These are phyloP conservation scores for Stenoptilia bipunctidactyla DNA, from an alignment of 2,888 invertebrate species.

Conservation along the genomic window DNA sequence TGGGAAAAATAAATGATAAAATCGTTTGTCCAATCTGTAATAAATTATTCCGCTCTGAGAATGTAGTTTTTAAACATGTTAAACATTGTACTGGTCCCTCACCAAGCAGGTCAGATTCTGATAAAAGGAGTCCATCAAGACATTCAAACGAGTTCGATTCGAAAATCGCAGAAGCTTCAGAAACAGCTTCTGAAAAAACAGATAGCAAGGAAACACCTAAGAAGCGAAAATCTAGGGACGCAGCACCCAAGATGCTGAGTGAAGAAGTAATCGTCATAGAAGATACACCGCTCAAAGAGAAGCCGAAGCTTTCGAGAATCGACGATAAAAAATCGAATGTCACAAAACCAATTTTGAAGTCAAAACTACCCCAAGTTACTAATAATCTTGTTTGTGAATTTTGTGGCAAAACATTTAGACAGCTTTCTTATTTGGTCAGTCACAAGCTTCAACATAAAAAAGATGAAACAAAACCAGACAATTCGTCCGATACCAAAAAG, in stretches of 20 bases:
- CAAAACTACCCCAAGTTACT: constrained; percentile 19
- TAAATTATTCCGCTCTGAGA: constrained; percentile 61
- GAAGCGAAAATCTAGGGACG: constrained; percentile 36
- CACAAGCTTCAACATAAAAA: constrained; percentile 53
- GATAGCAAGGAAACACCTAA: constrained; percentile 22
- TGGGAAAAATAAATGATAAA: constrained; percentile 67
- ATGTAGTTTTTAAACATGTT: constrained; percentile 64
- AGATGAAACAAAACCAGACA: constrained; percentile 31
- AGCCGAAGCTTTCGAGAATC: constrained; percentile 18
- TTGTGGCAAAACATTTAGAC: constrained; percentile 61
- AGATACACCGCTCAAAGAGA: constrained; percentile 36
- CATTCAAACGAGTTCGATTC: constrained; percentile 37
- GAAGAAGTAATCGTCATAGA: constrained; percentile 39
- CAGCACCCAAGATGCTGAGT: no score
- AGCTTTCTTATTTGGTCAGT: constrained; percentile 52
- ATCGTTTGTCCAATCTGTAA: constrained; percentile 63
- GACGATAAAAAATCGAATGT: constrained; percentile 20
- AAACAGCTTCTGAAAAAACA: constrained; percentile 28
- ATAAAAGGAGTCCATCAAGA: constrained; percentile 39
- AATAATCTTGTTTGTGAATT: constrained; percentile 48
- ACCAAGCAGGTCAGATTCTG: constrained; percentile 53
- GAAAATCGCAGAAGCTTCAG: constrained; percentile 27
- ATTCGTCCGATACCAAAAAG: constrained; percentile 20
- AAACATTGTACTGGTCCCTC: constrained; percentile 65
- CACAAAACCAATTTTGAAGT: no score